Base-by-base conservation (phyloP, 2,113 vertebrate genomes). In the Psophia crepitans region DNA sequence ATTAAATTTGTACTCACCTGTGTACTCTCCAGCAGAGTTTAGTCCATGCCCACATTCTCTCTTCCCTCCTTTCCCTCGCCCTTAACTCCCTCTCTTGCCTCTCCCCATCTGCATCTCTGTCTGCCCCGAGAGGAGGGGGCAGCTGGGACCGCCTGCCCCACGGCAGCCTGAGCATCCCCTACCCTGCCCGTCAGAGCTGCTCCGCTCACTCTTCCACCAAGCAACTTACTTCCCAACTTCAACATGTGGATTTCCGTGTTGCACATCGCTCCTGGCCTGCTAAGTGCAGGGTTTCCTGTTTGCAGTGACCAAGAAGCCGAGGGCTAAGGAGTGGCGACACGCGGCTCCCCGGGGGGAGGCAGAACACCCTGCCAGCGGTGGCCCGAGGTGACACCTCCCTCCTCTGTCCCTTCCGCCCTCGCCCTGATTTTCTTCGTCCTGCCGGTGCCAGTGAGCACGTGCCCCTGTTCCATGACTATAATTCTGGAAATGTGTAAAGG, bases 351-450 rank as follows among this genome's bases (percentile, higher is more conserved):
- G 0, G 13, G 32, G 12, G n/a, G 37, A 8, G 39, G 49, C 33
- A 28, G 56, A 19, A 70, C 53, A 9, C 1, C 22, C 17, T 14
- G 20, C 0, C 32, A 14, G 1, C 0, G 0, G 16, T 5, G 22
- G 24, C 15, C 43, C 43, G 43, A n/a, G n/a, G 48, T 23, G 48
- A 23, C 10, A 49, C 28, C 77, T 4, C 49, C 27, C 27, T 22
- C 1, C 4, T 4, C 33, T 8, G 22, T 19, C 54, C 32, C 71
- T 2, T 3, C 0, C 0, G n/a, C 1, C 5, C 53, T 8, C 20
- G 0, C 0, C 0, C 18, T 4, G 39, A 0, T 32, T 5, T 37
- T 33, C 66, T 43, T 20, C 9, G 0, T 5, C 44, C 5, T 14
- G 3, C 61, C 5, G 0, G 0, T 56, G 61, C 87, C 86, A 80